phyloP scores from a whole-genome alignment of 2,888 invertebrate genomes.

The Brachypterus glaber region DNA sequence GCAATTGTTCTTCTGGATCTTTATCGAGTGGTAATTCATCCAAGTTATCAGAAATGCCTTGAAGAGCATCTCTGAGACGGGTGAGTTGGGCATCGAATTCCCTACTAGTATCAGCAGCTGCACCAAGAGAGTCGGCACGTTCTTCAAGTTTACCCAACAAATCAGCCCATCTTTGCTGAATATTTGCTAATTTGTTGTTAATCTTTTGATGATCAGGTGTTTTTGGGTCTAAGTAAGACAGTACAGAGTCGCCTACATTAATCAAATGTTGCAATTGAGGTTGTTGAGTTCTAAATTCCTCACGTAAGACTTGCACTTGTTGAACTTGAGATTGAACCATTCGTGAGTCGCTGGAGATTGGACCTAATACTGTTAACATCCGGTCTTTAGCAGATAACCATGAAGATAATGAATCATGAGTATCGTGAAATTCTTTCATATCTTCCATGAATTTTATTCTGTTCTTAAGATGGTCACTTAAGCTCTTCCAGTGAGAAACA shows the following conservation, averaged over 20 bases:
- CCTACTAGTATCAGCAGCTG: slow-evolving; percentile 84
- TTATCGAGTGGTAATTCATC: slow-evolving; percentile 72
- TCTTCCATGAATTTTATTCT: slow-evolving; percentile 71
- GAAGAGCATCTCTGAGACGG: slow-evolving; percentile 75
- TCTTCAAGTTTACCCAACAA: slow-evolving; percentile 68
- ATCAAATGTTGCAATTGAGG: slow-evolving; percentile 80
- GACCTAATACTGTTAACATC: slow-evolving; percentile 91
- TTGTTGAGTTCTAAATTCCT: slow-evolving; percentile 90
- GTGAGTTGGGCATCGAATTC: slow-evolving; percentile 86
- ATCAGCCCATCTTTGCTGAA: slow-evolving; percentile 74
- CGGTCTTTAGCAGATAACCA: slow-evolving; percentile 92
- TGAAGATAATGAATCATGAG: slow-evolving; percentile 69
- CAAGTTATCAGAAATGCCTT: slow-evolving; percentile 76
- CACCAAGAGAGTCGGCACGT: slow-evolving; percentile 79
- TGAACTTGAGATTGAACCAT: slow-evolving; percentile 95
- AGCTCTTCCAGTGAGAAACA: slow-evolving; percentile 73
- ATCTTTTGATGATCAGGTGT: slow-evolving; percentile 57
- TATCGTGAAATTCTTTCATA: slow-evolving; percentile 86
- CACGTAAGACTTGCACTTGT: slow-evolving; percentile 87
- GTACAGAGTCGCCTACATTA: slow-evolving; percentile 66
- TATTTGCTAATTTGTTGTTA: slow-evolving; percentile 58
- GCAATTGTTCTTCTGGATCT: slow-evolving; percentile 77
- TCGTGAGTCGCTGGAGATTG: slow-evolving; percentile 90
- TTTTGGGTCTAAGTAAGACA: slow-evolving; percentile 48
- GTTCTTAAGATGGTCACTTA: slow-evolving; percentile 70